Conservation (phyloP, 2,888 invertebrate genomes). For the Lymantria dispar region DNA sequence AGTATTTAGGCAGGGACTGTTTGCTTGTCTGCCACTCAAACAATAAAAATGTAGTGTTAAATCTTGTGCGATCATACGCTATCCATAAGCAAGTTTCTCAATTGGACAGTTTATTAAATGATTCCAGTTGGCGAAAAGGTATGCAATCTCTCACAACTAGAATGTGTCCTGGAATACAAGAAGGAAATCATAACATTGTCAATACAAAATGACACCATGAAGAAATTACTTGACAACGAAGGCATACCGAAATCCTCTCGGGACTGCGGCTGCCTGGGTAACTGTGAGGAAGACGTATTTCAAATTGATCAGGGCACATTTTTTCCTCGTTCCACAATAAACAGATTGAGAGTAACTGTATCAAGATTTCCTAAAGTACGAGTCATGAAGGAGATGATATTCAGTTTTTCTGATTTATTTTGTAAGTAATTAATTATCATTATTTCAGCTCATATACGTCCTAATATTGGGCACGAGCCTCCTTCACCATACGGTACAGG, state of each 20-base stretch:
- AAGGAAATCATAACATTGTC: constrained; percentile 58
- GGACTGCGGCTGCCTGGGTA: constrained; percentile 62
- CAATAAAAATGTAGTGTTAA: no score
- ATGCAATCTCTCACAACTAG: constrained; percentile 58
- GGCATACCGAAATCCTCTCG: constrained; percentile 50
- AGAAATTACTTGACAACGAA: constrained; percentile 29
- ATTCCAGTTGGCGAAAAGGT: constrained; percentile 58
- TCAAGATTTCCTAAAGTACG: constrained; percentile 86
- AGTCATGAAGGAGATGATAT: constrained; percentile 85
- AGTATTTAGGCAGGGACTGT: no score
- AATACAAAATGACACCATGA: constrained; percentile 41
- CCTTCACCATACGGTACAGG: no score
- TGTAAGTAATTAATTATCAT: constrained; percentile 71
- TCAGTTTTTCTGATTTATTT: constrained; percentile 87
- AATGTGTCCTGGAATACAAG: constrained; percentile 55
- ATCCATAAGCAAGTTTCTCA: no score
- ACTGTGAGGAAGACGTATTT: constrained; percentile 64
- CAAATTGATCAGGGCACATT: constrained; percentile 55
- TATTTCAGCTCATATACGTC: background rate
- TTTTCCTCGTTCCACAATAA: constrained; percentile 36
- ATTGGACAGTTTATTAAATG: background rate
- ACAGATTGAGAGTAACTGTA: constrained; percentile 72
- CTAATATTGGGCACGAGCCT: no score
- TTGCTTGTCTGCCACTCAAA: no score
- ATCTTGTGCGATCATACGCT: no score